These are phyloP conservation scores for Ctena decussata DNA, from an alignment of 2,888 invertebrate species.

Conservation along the genomic window DNA sequence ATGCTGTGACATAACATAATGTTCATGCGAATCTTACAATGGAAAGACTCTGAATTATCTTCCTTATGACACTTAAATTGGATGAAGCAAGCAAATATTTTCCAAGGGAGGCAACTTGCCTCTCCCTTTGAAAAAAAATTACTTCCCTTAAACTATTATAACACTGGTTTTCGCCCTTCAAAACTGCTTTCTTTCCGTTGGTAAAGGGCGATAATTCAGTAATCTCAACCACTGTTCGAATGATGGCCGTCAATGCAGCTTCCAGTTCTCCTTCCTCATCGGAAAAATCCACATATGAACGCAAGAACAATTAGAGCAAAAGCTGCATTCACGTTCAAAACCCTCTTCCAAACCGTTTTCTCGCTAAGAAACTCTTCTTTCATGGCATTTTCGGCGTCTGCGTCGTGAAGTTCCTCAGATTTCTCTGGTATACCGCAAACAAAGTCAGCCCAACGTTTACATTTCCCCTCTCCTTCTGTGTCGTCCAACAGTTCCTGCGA, in stretches of 20 bases:
- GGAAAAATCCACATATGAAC: constrained; percentile 77
- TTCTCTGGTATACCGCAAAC: constrained; percentile 75
- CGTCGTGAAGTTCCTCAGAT: constrained; percentile 47
- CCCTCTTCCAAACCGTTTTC: constrained; percentile 63
- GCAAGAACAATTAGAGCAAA: constrained; percentile 74
- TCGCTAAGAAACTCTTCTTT: constrained; percentile 70
- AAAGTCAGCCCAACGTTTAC: constrained; percentile 67
- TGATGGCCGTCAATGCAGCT: background rate
- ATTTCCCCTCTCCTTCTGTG: constrained; percentile 38
- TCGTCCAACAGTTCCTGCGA: background rate
- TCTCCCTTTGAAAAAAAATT: no score
- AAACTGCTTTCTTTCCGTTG: no score
- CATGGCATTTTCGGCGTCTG: constrained; percentile 64
- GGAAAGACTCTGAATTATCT: no score
- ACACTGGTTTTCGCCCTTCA: no score
- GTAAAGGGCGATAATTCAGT: no score
- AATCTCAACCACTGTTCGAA: constrained; percentile 17
- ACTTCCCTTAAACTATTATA: no score
- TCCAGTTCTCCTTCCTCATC: constrained; percentile 47
- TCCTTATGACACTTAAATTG: no score
- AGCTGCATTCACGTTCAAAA: constrained; percentile 77
- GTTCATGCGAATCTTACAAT: background rate
- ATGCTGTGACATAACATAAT: background rate
- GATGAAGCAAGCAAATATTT: no score
- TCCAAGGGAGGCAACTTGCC: no score